These are phyloP conservation scores for Columba livia DNA, from an alignment of 2,113 vertebrate genomes.

Conservation along the genomic window DNA sequence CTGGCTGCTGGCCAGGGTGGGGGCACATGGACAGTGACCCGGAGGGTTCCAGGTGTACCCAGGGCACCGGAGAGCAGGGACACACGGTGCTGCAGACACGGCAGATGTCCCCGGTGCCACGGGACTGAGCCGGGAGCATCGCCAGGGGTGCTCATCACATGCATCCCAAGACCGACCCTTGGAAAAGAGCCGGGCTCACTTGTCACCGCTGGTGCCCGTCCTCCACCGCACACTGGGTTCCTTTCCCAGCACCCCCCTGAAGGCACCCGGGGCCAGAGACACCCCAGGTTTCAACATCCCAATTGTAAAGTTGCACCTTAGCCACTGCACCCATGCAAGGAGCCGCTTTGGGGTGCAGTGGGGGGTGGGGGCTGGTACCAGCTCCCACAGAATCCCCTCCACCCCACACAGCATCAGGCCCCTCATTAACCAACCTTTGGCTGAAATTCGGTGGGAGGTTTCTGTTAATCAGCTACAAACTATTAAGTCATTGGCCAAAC, in stretches of 20 bases:
- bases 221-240: neutral
- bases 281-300: fast-evolving
- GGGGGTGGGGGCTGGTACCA: fast-evolving
- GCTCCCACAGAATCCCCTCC: neutral
- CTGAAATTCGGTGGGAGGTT: neutral
- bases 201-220: fast-evolving
- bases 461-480: neutral
- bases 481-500: neutral
- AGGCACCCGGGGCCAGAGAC: fast-evolving
- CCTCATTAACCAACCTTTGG: neutral
- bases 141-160: too few relatives aligned
- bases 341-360: fast-evolving
- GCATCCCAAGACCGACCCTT: too few relatives aligned
- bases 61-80: neutral
- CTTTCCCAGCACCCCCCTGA: fast-evolving
- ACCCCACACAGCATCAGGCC: fast-evolving
- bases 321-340: neutral
- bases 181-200: fast-evolving
- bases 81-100: fast-evolving
- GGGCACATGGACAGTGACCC: neutral
- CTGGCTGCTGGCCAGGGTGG: neutral
- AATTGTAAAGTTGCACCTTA: fast-evolving
- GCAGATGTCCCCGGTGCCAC: fast-evolving
- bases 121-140: neutral
- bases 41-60: fast-evolving